These are phyloP conservation scores for Eremophila alpestris DNA, from an alignment of 2,797 vertebrate genomes.

Conservation along the genomic window DNA sequence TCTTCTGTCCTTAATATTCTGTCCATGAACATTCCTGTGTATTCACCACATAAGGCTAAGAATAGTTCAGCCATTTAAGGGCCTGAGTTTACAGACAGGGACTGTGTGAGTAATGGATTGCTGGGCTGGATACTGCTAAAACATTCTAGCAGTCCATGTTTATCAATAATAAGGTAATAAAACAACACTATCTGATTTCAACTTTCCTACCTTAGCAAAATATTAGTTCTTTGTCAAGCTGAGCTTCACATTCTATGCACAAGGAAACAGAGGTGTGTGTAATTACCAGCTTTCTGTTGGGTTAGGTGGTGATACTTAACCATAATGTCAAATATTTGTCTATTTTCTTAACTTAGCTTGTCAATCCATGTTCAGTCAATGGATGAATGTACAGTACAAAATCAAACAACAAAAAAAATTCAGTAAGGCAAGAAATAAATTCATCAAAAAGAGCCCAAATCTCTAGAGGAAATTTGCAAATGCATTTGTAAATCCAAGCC, in stretches of 20 bases:
- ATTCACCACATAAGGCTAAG: constrained; percentile 57
- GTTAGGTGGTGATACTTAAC: neutral
- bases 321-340: neutral
- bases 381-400: neutral
- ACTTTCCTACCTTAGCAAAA: neutral
- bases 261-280: neutral
- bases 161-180: constrained; percentile 24
- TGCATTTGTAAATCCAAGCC: neutral
- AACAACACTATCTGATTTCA: neutral
- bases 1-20: constrained; percentile 61
- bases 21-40: constrained; percentile 55
- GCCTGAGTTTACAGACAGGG: constrained; percentile 1
- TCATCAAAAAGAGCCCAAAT: rapidly evolving
- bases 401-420: neutral
- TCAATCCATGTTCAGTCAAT: neutral
- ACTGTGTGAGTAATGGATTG: neutral
- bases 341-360: neutral
- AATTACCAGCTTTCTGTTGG: neutral
- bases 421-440: neutral
- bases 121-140: neutral
- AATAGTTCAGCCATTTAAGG: constrained; percentile 67
- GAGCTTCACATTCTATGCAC: neutral
- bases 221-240: neutral
- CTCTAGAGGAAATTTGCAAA: neutral
- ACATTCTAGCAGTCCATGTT: neutral